Evolutionary conservation across 2,888 invertebrate genomes (phyloP), one percentile per base, ranked within the genome.

Genomic region (Spodoptera exigua): DNA sequence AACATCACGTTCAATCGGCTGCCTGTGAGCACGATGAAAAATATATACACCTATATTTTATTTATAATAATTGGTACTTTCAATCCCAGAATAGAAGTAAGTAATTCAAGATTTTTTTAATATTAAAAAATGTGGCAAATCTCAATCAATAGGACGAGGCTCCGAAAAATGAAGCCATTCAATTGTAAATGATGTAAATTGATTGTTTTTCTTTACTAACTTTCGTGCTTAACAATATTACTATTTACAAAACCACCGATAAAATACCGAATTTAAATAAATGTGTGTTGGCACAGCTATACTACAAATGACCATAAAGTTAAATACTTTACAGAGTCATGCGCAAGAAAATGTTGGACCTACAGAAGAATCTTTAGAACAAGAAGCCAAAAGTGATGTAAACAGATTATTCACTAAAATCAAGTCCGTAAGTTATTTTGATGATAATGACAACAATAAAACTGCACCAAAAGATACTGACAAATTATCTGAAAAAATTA

Each of bases 21-120:
- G 13, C 16, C 16, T 40, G 52, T 39, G 13, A 41, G 47, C 61
- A 62, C 46, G 14, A 76, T 78, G 78, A 59, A 62, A 58, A 58
- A 49, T 55, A 53, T 71, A 49, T 36, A 47, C 12, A 53, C 62
- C 40, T 39, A 47, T 53, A 55, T 76, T 61, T 61, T 78, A 27
- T 27, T 27, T 27, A 27, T 27, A 47, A 44, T 75, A 16, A 51
- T 68, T 43, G 61, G 45, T 71, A 40, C 32, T 46, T 39, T 61
- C 18, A 46, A 34, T 45, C 43, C 46, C 36, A 59, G 36, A 32
- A 35, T 66, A 39, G 55, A 59, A 52, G 74, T 75, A 53, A 75
- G 74, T 70, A 9, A 17, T 35, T 0, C 0, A 4, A 41, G n/a
- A 37, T 3, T 2, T 37, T 27, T 12, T 48, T 9, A 9, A 11